Percentiles rank a stretch among this genome's conserved stretches.
Evolutionary conservation across 2,113 vertebrate species (phyloP).

Genomic region (Syrrhaptes paradoxus): DNA sequence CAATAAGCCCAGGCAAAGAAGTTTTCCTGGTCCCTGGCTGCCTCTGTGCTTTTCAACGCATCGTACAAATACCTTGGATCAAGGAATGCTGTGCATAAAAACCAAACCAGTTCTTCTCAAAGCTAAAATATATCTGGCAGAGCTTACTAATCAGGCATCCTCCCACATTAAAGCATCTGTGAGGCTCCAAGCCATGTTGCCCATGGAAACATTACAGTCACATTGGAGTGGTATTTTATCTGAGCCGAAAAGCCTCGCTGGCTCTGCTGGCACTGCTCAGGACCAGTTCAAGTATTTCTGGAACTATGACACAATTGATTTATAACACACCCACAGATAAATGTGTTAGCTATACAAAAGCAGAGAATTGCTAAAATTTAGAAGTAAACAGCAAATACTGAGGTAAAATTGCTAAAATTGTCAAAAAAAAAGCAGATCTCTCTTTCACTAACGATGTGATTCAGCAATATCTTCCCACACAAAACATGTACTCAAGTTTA

Average conservation of each 20-base stretch:
- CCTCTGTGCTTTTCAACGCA: neutral
- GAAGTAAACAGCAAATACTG: neutral
- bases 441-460: neutral
- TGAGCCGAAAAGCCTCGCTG: neutral
- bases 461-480: neutral
- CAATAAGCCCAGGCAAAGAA: neutral
- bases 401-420: neutral
- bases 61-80: neutral
- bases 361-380: neutral
- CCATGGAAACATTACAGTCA: neutral
- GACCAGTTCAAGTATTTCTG: neutral
- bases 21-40: neutral
- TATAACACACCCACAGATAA: neutral
- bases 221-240: neutral
- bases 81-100: neutral
- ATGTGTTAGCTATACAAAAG: neutral
- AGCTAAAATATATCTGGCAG: neutral
- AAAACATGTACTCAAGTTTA: neutral
- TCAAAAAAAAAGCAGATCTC: neutral
- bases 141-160: slow-evolving; percentile 14
- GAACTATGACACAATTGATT: neutral
- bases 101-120: neutral
- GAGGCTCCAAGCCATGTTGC: neutral
- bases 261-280: neutral
- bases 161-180: slow-evolving; percentile 41